Evolutionary conservation across 2,888 invertebrate species (phyloP).

Genomic region (Cosmia trapezina): DNA sequence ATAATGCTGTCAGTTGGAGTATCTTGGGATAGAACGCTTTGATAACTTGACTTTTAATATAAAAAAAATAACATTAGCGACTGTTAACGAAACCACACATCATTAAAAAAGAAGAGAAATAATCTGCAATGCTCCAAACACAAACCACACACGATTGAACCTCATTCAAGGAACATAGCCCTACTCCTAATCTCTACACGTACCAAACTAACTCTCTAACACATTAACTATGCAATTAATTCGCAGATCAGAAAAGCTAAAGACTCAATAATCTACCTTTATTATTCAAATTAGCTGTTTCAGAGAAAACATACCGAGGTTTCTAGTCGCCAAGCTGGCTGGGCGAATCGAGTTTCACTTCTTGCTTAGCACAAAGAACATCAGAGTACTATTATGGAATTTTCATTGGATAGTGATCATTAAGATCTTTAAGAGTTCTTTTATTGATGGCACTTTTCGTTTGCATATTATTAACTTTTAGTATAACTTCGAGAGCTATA

Average conservation of each 20-base stretch:
- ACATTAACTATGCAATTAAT: constrained; percentile 42
- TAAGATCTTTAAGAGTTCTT: constrained; percentile 7
- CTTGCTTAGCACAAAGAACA: constrained; percentile 26
- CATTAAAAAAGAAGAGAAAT: background rate
- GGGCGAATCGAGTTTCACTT: constrained; percentile 46
- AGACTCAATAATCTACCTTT: constrained; percentile 48
- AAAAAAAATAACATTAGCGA: too few species aligned
- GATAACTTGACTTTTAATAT: too few species aligned
- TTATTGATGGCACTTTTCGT: constrained; percentile 14
- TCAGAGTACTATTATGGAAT: constrained; percentile 12
- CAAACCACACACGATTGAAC: background rate
- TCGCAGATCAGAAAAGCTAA: constrained; percentile 43
- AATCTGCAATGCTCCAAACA: background rate
- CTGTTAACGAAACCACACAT: too few species aligned
- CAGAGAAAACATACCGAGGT: constrained; percentile 52
- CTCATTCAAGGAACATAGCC: background rate
- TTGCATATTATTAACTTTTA: constrained; percentile 15
- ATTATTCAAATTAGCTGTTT: constrained; percentile 51
- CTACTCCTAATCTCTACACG: constrained; percentile 7
- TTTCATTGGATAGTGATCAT: constrained; percentile 38
- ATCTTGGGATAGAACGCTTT: background rate
- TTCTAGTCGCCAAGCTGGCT: constrained; percentile 58
- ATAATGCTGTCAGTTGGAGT: too few species aligned
- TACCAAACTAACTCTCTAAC: constrained; percentile 24
- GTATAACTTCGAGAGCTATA: background rate